Base-by-base conservation (phyloP, 1,140 invertebrate genomes). In the Pinna nobilis region DNA sequence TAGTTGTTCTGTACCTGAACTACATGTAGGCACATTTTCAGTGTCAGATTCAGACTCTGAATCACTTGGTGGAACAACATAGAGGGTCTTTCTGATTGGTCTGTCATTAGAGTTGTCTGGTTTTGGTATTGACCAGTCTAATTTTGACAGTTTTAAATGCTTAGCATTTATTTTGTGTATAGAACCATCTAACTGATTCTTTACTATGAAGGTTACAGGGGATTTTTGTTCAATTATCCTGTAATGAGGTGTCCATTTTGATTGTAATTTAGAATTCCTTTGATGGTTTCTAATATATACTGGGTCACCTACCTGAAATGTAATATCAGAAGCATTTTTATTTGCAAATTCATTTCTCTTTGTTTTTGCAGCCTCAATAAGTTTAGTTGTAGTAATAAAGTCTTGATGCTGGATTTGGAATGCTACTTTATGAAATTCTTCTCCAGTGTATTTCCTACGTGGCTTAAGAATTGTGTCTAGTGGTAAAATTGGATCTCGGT, bases 381-480 rank as follows among this genome's bases (percentile, higher is more conserved):
- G 25, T 39, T 33, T 9, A 68, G 5, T 20, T 30, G 39, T 44
- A 57, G 35, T 7, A 28, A 41, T 3, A 41, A 67, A 67, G 3
- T 33, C 30, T 25, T 41, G 51, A 69, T 50, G 65, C 28, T 35
- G 41, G 41, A 35, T 50, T 15, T 63, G 35, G 44, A 68, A 53
- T 3, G 51, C 57, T 18, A 41, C 41, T 73, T 77, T 64, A 41
- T 74, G 61, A 13, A 25, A 28, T 18, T 65, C 37, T 57, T 72
- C 47, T 25, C 50, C 59, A 1, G 20, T 50, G 11, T 72, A 72
- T 33, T 68, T 68, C 11, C 55, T 25, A 33, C 75, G 15, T 5
- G 70, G 75, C 64, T 49, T 61, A 2, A 72, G 23, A 0, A 77
- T 30, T 39, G n/a, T 69, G 39, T 72, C 74, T 13, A 72, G 6